Evolutionary conservation across 2,888 invertebrate genomes (phyloP), one percentile per base, ranked within the genome.

Genomic region (Caradrina kadenii): DNA sequence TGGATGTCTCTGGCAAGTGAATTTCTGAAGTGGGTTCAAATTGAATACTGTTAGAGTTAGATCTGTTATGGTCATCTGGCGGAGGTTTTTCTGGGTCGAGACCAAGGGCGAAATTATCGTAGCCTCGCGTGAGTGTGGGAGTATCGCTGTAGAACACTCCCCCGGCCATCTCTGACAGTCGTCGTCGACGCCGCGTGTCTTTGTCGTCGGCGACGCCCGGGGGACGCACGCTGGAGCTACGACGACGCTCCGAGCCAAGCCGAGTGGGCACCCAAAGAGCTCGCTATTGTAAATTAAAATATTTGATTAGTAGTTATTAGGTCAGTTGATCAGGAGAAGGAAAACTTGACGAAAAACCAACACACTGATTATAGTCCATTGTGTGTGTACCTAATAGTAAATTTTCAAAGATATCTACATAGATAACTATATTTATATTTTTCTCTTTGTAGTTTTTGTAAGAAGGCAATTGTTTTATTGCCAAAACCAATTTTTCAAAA

Each of bases 61-160:
- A 86, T 42, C 86, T 85, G 58, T 83, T 84, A 73, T 79, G 80
- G 31, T 93, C 92, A 49, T 89, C 89, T 2, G 88, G 88, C 1
- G 89, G 89, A 0, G 90, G 89, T 78, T 94, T 94, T 79, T 95
- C 94, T 0, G 90, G 76, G 70, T 94, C 94, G 22, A 93, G 87
- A 4, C 92, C 91, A 3, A 94, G 87, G 0, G 92, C 95, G n/a
- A 90, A 92, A 87, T 96, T 96, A 84, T 94, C 94, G 73, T 88
- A 90, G 6, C 94, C 93, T 49, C 87, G 86, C 5, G 91, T 86
- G 68, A 92, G 89, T 1, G 89, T 85, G 8, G 88, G 84, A 8
- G 87, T 84, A 76, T 95, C 95, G 86, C 94, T 95, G 90, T 96
- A 96, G 90, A 96, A 96, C 50, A 95, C 93, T 8, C 96, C 96